These are phyloP conservation scores for Muricea muricata DNA, from an alignment of 92 coral and sea anemone species.

Conservation along the genomic window DNA sequence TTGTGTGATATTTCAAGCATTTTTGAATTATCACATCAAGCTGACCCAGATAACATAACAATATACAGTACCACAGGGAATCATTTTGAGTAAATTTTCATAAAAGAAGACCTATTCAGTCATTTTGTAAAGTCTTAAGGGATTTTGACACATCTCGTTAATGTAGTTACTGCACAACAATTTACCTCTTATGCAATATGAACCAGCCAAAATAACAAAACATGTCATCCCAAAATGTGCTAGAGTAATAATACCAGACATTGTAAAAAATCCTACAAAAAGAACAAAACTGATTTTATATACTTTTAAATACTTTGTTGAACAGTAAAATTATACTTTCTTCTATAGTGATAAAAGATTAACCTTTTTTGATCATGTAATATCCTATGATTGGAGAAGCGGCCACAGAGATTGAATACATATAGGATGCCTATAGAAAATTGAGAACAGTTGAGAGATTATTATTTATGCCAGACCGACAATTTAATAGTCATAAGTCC, in stretches of 20 bases:
- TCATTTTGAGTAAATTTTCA: too few species aligned
- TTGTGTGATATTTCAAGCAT: too few species aligned
- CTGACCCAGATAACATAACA: too few species aligned
- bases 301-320: neutral
- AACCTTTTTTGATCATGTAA: constrained; percentile 88
- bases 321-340: too few species aligned
- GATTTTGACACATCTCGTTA: too few species aligned
- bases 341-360: neutral
- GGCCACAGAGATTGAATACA: constrained; percentile 80
- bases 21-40: too few species aligned
- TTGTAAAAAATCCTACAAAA: constrained; percentile 76
- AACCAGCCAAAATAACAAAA: constrained; percentile 80
- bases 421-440: constrained; percentile 78
- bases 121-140: too few species aligned
- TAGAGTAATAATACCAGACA: constrained; percentile 78
- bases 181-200: constrained; percentile 94
- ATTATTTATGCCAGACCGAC: too few species aligned
- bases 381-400: constrained; percentile 82
- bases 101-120: too few species aligned
- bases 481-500: neutral
- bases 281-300: neutral
- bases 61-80: too few species aligned
- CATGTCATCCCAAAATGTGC: constrained; percentile 84
- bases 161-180: too few species aligned
- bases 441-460: too few species aligned